A percentile compares a stretch with the other conserved stretches of the same genome.
phyloP scores from a whole-genome alignment of 2,888 invertebrate species.

The Andrena haemorrhoa region DNA sequence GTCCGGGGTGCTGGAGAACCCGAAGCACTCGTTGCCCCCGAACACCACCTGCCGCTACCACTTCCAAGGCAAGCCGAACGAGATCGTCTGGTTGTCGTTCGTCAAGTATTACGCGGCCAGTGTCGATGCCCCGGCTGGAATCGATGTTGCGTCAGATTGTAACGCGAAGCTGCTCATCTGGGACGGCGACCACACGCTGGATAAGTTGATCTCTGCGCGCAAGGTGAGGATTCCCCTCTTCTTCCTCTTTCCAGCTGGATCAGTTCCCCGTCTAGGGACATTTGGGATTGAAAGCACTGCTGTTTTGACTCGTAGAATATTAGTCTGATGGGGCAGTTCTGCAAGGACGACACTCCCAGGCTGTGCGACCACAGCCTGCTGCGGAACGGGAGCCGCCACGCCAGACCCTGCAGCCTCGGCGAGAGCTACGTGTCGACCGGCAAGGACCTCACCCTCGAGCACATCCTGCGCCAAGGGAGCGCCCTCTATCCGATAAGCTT shows the following conservation, averaged over 20 bases:
- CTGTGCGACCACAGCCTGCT: constrained; percentile 91
- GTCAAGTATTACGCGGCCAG: constrained; percentile 92
- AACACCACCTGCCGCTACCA: constrained; percentile 94
- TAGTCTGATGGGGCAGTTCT: constrained; percentile 90
- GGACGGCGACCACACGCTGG: constrained; percentile 87
- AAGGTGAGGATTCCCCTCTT: constrained; percentile 59
- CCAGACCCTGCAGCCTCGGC: constrained; percentile 89
- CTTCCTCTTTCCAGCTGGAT: background rate
- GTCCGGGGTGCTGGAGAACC: constrained; percentile 91
- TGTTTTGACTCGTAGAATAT: constrained; percentile 71
- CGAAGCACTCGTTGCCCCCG: constrained; percentile 91
- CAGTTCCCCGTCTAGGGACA: background rate
- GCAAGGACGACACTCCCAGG: constrained; percentile 91
- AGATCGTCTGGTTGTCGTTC: constrained; percentile 94
- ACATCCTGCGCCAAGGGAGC: constrained; percentile 91
- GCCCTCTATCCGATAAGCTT: constrained; percentile 92
- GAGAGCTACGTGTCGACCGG: constrained; percentile 93
- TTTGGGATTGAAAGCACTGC: background rate
- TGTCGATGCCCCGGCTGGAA: constrained; percentile 87
- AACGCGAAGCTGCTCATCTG: constrained; percentile 91
- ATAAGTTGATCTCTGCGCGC: constrained; percentile 66
- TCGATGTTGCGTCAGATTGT: constrained; percentile 89
- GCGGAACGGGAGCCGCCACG: constrained; percentile 90
- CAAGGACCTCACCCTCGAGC: constrained; percentile 91
- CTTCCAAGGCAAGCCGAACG: constrained; percentile 90